phyloP scores from a whole-genome alignment of 2,797 vertebrate genomes.

The Eleutherodactylus coqui region DNA sequence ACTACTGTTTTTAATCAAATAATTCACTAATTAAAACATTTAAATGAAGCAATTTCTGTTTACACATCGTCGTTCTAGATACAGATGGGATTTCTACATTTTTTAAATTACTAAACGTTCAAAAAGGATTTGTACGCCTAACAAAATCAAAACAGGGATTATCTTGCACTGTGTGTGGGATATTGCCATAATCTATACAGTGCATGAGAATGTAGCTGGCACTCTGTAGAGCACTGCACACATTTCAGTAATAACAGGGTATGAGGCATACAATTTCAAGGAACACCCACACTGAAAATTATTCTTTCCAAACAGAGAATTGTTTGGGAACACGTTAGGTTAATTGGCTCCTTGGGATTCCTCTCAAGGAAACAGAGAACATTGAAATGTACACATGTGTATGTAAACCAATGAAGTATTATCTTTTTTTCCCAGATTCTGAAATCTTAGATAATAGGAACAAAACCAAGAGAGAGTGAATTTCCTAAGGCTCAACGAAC shows the following conservation, averaged over 20 bases:
- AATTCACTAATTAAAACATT: constrained; percentile 64
- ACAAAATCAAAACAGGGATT: constrained; percentile 78
- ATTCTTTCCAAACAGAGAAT: constrained; percentile 88
- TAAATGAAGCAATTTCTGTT: constrained; percentile 68
- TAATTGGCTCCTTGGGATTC: constrained; percentile 93
- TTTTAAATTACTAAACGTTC: constrained; percentile 73
- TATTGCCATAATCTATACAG: constrained; percentile 75
- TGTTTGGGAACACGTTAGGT: constrained; percentile 92
- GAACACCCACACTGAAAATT: constrained; percentile 88
- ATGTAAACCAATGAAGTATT: constrained; percentile 85
- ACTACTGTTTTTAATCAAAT: constrained; percentile 61
- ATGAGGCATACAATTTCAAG: constrained; percentile 81
- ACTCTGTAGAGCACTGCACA: constrained; percentile 75
- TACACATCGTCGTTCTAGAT: constrained; percentile 69
- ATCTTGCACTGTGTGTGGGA: constrained; percentile 83
- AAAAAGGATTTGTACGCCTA: constrained; percentile 74
- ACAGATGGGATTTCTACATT: constrained; percentile 72
- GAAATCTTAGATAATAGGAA: constrained; percentile 73
- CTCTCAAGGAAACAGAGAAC: constrained; percentile 89
- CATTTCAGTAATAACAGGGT: constrained; percentile 81
- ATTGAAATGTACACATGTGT: constrained; percentile 89
- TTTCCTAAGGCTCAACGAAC: constrained; percentile 79
- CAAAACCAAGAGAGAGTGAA: constrained; percentile 80
- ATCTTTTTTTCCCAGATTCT: constrained; percentile 77
- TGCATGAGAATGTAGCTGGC: constrained; percentile 74